Evolutionary conservation across 2,113 vertebrate species (phyloP).

Genomic region (Oenanthe melanoleuca): DNA sequence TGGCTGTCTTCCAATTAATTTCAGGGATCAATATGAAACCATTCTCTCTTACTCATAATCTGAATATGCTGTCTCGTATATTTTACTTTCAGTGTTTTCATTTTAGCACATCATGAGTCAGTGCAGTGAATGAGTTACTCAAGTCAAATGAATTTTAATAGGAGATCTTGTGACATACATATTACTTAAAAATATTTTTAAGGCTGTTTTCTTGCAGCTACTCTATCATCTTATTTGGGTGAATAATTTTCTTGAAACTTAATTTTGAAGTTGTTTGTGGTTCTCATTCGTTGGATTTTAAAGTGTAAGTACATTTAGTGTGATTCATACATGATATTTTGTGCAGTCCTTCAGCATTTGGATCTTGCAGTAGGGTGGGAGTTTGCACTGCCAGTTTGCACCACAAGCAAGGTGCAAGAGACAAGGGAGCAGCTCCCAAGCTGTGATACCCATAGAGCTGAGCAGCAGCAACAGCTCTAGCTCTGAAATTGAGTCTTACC

Average conservation of each 20-base stretch:
- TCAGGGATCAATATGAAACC: not conserved
- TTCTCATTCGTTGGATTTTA: not conserved
- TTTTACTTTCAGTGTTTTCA: not conserved
- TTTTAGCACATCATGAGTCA: not conserved
- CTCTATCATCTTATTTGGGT: not conserved
- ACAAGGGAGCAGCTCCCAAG: rapidly evolving
- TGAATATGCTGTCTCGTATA: not conserved
- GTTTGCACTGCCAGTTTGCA: not conserved
- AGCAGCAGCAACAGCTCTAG: rapidly evolving
- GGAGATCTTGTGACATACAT: not conserved
- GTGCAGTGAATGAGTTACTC: not conserved
- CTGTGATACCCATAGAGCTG: not conserved
- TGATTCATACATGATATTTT: not conserved
- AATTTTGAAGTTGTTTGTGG: not conserved
- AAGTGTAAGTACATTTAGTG: not conserved
- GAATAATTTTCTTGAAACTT: not conserved
- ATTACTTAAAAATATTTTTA: not conserved
- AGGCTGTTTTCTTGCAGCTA: not conserved
- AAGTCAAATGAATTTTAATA: not conserved
- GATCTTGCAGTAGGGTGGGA: not conserved
- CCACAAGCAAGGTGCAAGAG: not conserved
- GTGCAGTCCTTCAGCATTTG: not conserved
- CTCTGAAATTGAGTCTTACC: not conserved
- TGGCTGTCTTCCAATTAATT: not conserved
- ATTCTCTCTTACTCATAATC: not conserved